Conservation (phyloP, 2,113 vertebrate genomes). For the Corythornis madagascariensis region DNA sequence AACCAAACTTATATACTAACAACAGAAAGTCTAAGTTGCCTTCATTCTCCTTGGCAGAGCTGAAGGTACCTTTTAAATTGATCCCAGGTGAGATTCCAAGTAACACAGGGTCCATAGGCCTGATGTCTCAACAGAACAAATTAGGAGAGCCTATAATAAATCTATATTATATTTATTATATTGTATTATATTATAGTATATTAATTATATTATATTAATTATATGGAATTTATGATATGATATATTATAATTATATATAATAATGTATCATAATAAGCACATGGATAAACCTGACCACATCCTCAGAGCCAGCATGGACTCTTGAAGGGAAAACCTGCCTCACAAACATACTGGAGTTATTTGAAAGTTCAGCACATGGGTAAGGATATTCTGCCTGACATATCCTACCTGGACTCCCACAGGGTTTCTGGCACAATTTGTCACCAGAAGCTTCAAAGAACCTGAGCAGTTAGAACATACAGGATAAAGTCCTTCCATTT, state of each 20-base stretch:
- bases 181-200: not conserved
- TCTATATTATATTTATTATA: not conserved
- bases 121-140: not conserved
- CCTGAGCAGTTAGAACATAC: not conserved
- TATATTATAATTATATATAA: too few relatives aligned
- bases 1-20: not conserved
- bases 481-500: not conserved
- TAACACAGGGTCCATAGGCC: not conserved
- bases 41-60: not conserved
- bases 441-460: not conserved
- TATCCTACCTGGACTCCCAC: not conserved
- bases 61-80: not conserved
- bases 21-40: not conserved
- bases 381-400: not conserved
- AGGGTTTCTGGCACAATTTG: not conserved
- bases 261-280: not conserved
- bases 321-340: not conserved
- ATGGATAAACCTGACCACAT: not conserved
- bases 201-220: too few relatives aligned
- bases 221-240: too few relatives aligned
- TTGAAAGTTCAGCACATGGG: not conserved
- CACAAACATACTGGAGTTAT: not conserved
- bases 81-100: not conserved
- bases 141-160: not conserved
- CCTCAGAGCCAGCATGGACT: not conserved